Evolutionary conservation across 2,797 vertebrate genomes (phyloP), one percentile per base, ranked within the genome.

Genomic region (Cirrhinus molitorella): DNA sequence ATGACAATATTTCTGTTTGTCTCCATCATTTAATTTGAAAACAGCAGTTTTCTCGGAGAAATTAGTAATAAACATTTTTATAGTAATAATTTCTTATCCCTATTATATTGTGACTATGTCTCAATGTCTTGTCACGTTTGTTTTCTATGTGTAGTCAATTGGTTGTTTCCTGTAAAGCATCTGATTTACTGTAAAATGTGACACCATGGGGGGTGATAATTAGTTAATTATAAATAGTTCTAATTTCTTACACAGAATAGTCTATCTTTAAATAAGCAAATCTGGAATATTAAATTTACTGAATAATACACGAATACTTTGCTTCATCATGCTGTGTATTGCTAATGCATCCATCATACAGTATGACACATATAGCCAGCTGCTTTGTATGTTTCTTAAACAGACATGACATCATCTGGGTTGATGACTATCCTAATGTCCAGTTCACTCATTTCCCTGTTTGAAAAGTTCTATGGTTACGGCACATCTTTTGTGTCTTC

Each of bases 91-190:
- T 17, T 37, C 2, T 59, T 71, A 70, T 80, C 12, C 14, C 25
- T 6, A 14, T n/a, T 47, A 31, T 53, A 45, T 23, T 12, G 68
- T 72, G 68, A 63, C 80, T 14, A 23, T 37, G 16, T 43, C 37
- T 81, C 21, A 21, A 47, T 73, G n/a, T 73, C 65, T 74, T 61
- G 65, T 75, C 73, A 75, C 5, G 63, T 43, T 10, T 14, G 47
- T 49, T 14, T 68, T 55, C 2, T 43, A 55, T 67, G n/a, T 55
- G 6, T 57, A n/a, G 34, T 82, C 71, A 82, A 74, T 21, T 66
- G 70, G 3, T 65, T 65, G 16, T 31, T 45, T 75, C 17, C 34
- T 49, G 28, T 55, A 19, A 43, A 65, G 14, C 70, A 51, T 73
- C 70, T 81, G 43, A 65, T 61, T 47, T 63, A 2, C 13, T 31